Evolutionary conservation across 2,797 vertebrate species (phyloP).

Genomic region (Schizopygopsis malacanthus): DNA sequence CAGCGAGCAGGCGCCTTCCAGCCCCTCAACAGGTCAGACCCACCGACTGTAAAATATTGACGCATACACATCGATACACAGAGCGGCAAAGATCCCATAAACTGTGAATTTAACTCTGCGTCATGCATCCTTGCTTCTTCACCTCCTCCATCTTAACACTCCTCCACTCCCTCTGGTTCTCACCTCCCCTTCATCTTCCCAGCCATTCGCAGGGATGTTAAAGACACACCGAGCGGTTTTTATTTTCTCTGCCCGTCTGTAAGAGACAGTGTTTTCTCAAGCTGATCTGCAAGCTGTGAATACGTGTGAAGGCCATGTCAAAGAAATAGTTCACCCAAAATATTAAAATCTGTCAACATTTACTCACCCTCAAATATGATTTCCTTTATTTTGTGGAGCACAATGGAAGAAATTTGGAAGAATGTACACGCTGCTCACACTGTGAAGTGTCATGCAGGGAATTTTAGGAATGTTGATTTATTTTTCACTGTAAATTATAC

Average conservation of each 20-base stretch:
- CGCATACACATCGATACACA: slow-evolving; percentile 6
- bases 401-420: neutral
- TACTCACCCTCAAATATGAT: neutral
- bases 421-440: neutral
- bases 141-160: slow-evolving; percentile 69
- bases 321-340: neutral
- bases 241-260: slow-evolving; percentile 19
- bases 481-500: no score
- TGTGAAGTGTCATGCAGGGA: neutral
- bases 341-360: neutral
- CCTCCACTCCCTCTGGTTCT: slow-evolving; percentile 68
- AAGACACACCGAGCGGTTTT: slow-evolving; percentile 11
- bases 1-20: slow-evolving; percentile 81
- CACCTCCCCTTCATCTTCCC: slow-evolving; percentile 58
- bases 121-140: slow-evolving; percentile 68
- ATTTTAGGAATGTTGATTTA: no score
- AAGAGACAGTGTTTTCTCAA: slow-evolving; percentile 17
- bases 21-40: slow-evolving; percentile 78
- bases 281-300: slow-evolving; percentile 7
- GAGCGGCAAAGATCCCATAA: slow-evolving; percentile 50
- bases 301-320: neutral
- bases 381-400: neutral
- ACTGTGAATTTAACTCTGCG: slow-evolving; percentile 66
- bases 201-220: slow-evolving; percentile 13
- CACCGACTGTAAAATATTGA: slow-evolving; percentile 24